Percentiles rank a stretch among this genome's conserved stretches.
These are phyloP conservation scores for Drosophila persimilis DNA, from an alignment of 1,140 invertebrate species.

Conservation along the genomic window DNA sequence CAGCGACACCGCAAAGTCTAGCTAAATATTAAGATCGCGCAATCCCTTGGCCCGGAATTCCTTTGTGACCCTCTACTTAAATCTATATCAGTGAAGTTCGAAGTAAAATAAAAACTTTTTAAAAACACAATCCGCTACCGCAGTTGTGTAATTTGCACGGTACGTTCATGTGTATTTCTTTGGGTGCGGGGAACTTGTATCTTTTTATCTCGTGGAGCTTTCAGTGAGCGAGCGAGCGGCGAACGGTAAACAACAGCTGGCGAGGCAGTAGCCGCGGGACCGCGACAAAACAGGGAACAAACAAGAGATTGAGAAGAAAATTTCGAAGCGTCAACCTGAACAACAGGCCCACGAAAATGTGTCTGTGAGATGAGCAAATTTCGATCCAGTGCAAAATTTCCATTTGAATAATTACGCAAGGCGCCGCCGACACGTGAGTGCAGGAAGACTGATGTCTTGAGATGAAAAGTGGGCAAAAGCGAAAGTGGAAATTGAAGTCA, in stretches of 20 bases:
- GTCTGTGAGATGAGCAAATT: constrained; percentile 39
- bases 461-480: constrained; percentile 47
- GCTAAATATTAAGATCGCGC: too few relatives aligned
- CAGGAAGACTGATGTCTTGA: constrained; percentile 2
- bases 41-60: too few relatives aligned
- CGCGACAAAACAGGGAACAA: constrained; percentile 26
- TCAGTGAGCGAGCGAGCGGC: constrained; percentile 73
- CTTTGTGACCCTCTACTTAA: too few relatives aligned
- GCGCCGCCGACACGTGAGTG: constrained; percentile 30
- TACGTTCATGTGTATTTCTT: constrained; percentile 23
- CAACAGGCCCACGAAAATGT: constrained; percentile 25
- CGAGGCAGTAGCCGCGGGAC: constrained; percentile 22
- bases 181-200: constrained; percentile 46
- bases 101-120: too few relatives aligned
- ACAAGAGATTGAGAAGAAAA: constrained; percentile 36
- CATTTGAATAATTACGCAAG: constrained; percentile 54
- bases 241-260: constrained; percentile 74
- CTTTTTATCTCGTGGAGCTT: constrained; percentile 30
- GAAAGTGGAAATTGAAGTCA: constrained; percentile 34
- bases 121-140: too few relatives aligned
- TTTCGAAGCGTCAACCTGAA: constrained; percentile 25
- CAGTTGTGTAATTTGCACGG: too few relatives aligned
- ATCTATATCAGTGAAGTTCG: too few relatives aligned
- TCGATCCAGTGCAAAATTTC: constrained; percentile 23
- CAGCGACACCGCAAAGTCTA: too few relatives aligned